Base-by-base conservation (phyloP, 2,797 vertebrate species). In the Hyperoplus immaculatus region DNA sequence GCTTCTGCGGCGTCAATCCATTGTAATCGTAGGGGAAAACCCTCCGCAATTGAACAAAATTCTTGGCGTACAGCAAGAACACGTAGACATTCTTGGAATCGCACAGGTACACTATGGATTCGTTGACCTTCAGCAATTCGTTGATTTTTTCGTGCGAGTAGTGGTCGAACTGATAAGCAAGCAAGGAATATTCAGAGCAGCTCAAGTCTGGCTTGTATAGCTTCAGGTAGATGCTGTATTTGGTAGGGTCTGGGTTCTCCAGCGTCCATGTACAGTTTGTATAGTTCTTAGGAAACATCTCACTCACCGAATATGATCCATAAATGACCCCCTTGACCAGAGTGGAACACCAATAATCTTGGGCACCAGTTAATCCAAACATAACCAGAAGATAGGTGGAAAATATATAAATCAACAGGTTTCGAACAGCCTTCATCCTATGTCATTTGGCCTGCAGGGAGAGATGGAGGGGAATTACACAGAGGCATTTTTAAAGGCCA, bases 361-460 rank as follows among this genome's bases (percentile, higher is more conserved):
- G 97, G 97, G 97, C 97, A 96, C 96, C 96, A 96, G 98, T 98
- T 97, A 97, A 99, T 99, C 98, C 98, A 97, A 99, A 97, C 98
- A 99, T 99, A 98, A 99, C 96, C 98, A 99, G 97, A 94, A 99
- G 97, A 98, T 99, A 99, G 97, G 98, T 99, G 98, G 98, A 99
- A 99, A 99, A 99, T 98, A 99, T 99, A 97, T 99, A 99, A 99
- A 99, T 99, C 98, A 99, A 97, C 97, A 99, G 96, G 96, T 99
- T 99, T 97, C 97, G 97, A 98, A 99, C 96, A 99, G 98, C 98
- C 98, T 99, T 99, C 98, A 99, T 99, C 98, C 98, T 99, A 99
- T 99, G 98, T 97, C 98, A 99, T 99, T 99, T 98, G 98, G 98
- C 98, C 98, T 99, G 97, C 91, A 96, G 94, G 93, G 82, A 91